Percentiles rank a stretch among this genome's conserved stretches.
These are phyloP conservation scores for Nymphicus hollandicus DNA, from an alignment of 2,113 vertebrate genomes.

Conservation along the genomic window DNA sequence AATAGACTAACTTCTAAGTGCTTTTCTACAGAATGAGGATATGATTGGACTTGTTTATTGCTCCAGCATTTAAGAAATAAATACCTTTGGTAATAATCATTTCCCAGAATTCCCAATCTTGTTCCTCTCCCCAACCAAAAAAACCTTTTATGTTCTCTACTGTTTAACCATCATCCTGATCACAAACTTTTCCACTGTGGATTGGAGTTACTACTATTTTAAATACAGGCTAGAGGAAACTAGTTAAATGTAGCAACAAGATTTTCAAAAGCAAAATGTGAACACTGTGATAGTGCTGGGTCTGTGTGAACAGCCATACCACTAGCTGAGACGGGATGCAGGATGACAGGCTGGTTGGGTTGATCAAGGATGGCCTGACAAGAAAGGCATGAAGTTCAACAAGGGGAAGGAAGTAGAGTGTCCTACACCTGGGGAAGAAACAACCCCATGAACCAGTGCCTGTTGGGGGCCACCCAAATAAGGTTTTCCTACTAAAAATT, in stretches of 20 bases:
- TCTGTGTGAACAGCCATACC: not conserved
- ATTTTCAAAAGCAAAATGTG: not conserved
- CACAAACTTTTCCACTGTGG: not conserved
- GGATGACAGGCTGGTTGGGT: not conserved
- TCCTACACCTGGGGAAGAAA: not conserved
- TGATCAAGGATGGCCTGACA: not conserved
- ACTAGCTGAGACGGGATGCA: not conserved
- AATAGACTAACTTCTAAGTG: not conserved
- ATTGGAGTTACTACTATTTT: not conserved
- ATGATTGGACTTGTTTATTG: conserved; percentile 2
- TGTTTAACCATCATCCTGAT: not conserved
- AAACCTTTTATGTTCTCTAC: not conserved
- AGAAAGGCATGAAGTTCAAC: not conserved
- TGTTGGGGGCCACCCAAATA: not conserved
- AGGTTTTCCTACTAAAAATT: not conserved
- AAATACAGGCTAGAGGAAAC: not conserved
- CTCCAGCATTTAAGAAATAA: conserved; percentile 3
- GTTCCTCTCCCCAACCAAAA: not conserved
- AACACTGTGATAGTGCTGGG: too few species aligned
- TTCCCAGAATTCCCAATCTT: not conserved
- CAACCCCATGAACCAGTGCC: not conserved
- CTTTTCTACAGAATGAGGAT: not conserved
- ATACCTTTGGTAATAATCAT: not conserved
- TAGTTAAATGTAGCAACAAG: not conserved
- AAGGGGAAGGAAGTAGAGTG: not conserved